These are phyloP conservation scores for Athalia rosae DNA, from an alignment of 2,888 invertebrate species.

Conservation along the genomic window DNA sequence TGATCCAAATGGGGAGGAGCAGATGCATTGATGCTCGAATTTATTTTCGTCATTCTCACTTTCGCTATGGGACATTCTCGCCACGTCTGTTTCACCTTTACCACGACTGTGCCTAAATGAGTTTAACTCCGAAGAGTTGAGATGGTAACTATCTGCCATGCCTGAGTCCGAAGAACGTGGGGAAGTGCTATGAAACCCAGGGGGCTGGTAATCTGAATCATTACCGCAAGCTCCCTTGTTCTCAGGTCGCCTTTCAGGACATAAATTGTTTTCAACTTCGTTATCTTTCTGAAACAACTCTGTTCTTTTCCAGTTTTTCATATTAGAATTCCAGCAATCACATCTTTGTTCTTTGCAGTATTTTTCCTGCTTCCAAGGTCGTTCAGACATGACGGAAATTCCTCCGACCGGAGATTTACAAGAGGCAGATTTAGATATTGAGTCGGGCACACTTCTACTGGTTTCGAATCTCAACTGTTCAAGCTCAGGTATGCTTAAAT, in stretches of 20 bases:
- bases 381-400: neutral
- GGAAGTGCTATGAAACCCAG: slow-evolving; percentile 55
- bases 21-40: slow-evolving; percentile 83
- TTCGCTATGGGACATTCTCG: slow-evolving; percentile 61
- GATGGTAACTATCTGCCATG: slow-evolving; percentile 86
- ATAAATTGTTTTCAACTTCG: neutral
- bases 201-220: slow-evolving; percentile 5
- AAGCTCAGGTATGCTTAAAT: slow-evolving; percentile 7
- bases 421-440: neutral
- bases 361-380: neutral
- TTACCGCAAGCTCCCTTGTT: neutral
- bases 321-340: slow-evolving; percentile 31
- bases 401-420: neutral
- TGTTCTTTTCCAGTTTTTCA: slow-evolving; percentile 36
- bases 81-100: slow-evolving; percentile 52
- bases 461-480: slow-evolving; percentile 9
- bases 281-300: slow-evolving; percentile 15
- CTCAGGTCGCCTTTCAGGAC: neutral
- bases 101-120: slow-evolving; percentile 54
- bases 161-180: slow-evolving; percentile 84
- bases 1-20: slow-evolving; percentile 84
- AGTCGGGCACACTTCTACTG: slow-evolving; percentile 19
- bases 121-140: slow-evolving; percentile 65
- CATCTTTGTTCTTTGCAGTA: neutral
- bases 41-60: slow-evolving; percentile 73